Conservation (phyloP, 2,888 invertebrate species). For the Aphrophora alni region DNA sequence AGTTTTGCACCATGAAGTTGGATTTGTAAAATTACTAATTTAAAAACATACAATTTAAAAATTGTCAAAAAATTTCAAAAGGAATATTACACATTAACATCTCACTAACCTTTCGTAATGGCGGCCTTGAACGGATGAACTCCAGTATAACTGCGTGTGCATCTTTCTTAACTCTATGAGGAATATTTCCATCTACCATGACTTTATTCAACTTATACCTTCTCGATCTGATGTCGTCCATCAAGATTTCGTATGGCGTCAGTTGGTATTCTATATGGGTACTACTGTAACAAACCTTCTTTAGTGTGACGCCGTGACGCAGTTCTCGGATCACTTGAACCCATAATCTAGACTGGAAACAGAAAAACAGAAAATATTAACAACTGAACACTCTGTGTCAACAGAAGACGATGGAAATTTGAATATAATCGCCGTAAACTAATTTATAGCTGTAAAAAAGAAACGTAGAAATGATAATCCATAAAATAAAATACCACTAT, state of each 20-base stretch:
- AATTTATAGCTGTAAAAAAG: too few relatives aligned
- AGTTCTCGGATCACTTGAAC: slow-evolving; percentile 93
- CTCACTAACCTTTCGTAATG: slow-evolving; percentile 79
- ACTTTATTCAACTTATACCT: slow-evolving; percentile 88
- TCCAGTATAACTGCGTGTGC: slow-evolving; percentile 95
- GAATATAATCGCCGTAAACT: too few relatives aligned
- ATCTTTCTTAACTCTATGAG: slow-evolving; percentile 83
- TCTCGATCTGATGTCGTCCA: slow-evolving; percentile 93
- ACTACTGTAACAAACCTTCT: slow-evolving; percentile 80
- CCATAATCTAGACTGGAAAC: slow-evolving; percentile 86
- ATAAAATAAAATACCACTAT: too few relatives aligned
- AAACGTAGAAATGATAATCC: too few relatives aligned
- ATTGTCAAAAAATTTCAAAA: too few relatives aligned
- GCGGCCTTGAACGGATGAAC: slow-evolving; percentile 94
- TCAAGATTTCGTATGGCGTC: slow-evolving; percentile 95
- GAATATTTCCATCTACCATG: slow-evolving; percentile 82
- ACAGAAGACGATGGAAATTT: too few relatives aligned
- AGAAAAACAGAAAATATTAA: background rate
- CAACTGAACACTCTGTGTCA: too few relatives aligned
- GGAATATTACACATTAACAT: too few relatives aligned
- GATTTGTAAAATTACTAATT: too few relatives aligned
- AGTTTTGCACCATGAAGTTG: too few relatives aligned
- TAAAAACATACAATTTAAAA: too few relatives aligned
- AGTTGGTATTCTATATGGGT: slow-evolving; percentile 89
- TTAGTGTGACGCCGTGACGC: slow-evolving; percentile 89